phyloP scores from a whole-genome alignment of 1,140 invertebrate species.

The Dendrolimus punctatus region DNA sequence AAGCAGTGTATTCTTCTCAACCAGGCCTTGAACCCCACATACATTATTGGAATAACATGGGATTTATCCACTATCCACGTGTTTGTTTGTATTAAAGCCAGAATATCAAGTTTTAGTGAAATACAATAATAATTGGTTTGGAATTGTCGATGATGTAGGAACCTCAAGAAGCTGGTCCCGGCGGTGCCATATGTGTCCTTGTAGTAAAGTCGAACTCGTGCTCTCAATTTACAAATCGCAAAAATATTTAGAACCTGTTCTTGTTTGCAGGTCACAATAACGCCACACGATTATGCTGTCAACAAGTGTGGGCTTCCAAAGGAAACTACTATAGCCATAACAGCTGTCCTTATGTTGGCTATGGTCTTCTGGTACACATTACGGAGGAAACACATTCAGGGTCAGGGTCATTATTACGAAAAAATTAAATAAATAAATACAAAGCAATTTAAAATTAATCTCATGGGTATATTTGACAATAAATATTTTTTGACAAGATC shows the following conservation, averaged over 20 bases:
- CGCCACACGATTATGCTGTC: conserved; percentile 32
- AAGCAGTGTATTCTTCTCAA: too few relatives aligned
- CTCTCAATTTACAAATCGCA: neutral
- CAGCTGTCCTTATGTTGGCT: conserved; percentile 30
- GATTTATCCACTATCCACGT: too few relatives aligned
- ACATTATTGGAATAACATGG: too few relatives aligned
- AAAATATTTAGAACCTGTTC: conserved; percentile 1
- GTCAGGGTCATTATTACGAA: conserved; percentile 15
- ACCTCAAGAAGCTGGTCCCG: too few relatives aligned
- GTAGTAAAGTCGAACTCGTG: neutral
- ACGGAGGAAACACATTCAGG: conserved; percentile 24
- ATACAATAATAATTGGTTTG: too few relatives aligned
- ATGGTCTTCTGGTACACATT: conserved; percentile 23
- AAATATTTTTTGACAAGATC: conserved; percentile 67
- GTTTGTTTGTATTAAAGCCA: too few relatives aligned
- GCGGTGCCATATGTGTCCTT: too few relatives aligned
- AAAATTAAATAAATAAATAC: too few relatives aligned
- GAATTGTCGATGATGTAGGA: too few relatives aligned
- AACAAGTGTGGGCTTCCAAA: conserved; percentile 45
- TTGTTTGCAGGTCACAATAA: conserved; percentile 42
- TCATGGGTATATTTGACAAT: conserved; percentile 59
- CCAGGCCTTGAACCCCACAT: too few relatives aligned
- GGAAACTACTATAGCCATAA: conserved; percentile 36
- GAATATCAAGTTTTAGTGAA: too few relatives aligned
- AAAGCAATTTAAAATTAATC: conserved; percentile 28